A percentile compares a stretch with the other conserved stretches of the same genome.
Conservation (phyloP, 2,888 invertebrate species). For the Tipula unca region DNA sequence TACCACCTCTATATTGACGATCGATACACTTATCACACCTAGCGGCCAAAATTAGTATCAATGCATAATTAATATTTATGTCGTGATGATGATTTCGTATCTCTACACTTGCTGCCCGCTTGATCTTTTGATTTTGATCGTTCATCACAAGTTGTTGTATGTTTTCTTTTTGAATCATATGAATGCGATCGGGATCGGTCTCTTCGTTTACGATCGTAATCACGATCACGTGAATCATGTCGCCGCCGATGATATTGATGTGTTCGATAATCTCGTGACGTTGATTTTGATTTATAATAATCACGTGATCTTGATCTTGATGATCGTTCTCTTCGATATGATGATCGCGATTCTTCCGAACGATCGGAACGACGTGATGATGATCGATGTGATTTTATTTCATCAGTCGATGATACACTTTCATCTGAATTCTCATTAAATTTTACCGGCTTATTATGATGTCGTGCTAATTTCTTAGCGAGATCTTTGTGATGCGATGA, state of each 20-base stretch:
- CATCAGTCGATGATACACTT: not conserved
- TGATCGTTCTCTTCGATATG: not conserved
- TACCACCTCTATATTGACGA: not conserved
- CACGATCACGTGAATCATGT: not conserved
- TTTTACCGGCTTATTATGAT: not conserved
- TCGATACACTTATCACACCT: not conserved
- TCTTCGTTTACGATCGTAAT: not conserved
- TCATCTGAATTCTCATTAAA: constrained; percentile 16
- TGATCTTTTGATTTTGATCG: not conserved
- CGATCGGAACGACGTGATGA: constrained; percentile 8
- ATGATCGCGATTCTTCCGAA: constrained; percentile 15
- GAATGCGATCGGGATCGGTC: not conserved
- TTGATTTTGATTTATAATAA: not conserved
- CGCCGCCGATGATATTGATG: not conserved
- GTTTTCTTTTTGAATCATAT: not conserved
- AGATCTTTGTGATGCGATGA: not conserved
- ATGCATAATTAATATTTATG: not conserved
- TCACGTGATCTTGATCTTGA: constrained; percentile 20
- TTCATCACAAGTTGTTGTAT: not conserved
- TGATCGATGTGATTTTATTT: not conserved
- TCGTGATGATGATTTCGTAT: not conserved
- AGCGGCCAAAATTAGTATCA: not conserved
- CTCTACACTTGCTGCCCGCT: not conserved
- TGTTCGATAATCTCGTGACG: not conserved
- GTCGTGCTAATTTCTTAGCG: not conserved